Base-by-base conservation (phyloP, 2,113 vertebrate genomes). In the Pseudorectes ferrugineus region DNA sequence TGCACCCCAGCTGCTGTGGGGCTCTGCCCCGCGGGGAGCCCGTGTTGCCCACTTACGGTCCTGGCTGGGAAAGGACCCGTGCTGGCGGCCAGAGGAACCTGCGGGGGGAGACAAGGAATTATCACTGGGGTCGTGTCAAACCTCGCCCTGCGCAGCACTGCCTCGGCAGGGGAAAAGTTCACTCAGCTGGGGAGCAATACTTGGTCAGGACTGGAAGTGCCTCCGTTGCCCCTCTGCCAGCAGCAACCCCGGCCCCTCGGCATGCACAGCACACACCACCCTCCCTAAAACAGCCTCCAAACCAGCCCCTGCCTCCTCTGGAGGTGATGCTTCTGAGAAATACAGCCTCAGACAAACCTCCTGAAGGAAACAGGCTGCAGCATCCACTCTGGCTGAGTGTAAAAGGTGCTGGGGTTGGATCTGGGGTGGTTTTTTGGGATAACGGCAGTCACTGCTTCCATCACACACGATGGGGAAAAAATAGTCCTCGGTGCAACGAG, bases 81-180 rank as follows among this genome's bases (percentile, higher is more conserved):
- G 92, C 92, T 92, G 90, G 78, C n/a, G 71, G 82, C 93, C 93
- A 79, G 92, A 65, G n/a, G 96, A 92, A 93, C 95, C 93, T 88
- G 90, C 14, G 12, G 63, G 63, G 80, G 92, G 81, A 95, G 92
- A 95, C 83, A 88, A 92, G 83, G 86, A 84, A 21, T 92, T 73
- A 93, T 45, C 93, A 91, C 79, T 4, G 40, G 55, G 67, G 36
- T 77, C 3, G 5, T 28, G 70, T 14, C 77, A 89, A 36, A 75
- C 3, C 86, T 66, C 4, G 0, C 76, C 78, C 84, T 15, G 59
- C 55, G 24, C 62, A 52, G 70, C 33, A 2, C 13, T 28, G 31
- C 24, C 66, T 5, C 57, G 9, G 68, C 81, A 12, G 6, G 62
- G 68, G 31, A 33, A 8, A 49, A 28, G 21, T 7, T 75, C 31